phyloP scores from a whole-genome alignment of 2,888 invertebrate genomes.

The Eristalinus sepulchralis region DNA sequence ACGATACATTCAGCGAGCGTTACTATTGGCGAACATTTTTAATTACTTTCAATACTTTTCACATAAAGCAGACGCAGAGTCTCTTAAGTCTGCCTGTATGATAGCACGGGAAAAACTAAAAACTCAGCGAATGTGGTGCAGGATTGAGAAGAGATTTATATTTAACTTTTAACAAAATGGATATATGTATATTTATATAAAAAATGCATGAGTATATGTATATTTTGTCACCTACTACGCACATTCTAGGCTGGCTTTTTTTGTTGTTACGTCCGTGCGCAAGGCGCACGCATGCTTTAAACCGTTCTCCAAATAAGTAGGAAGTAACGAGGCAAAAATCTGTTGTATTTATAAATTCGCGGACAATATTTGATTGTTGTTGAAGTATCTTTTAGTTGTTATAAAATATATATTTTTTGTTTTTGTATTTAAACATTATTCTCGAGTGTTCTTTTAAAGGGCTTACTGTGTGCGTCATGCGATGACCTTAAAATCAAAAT shows the following conservation, averaged over 20 bases:
- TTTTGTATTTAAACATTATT: not conserved
- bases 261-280: slow-evolving; percentile 6
- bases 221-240: slow-evolving; percentile 53
- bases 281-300: not conserved
- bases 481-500: slow-evolving; percentile 62
- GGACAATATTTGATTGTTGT: slow-evolving; percentile 34
- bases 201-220: slow-evolving; percentile 47
- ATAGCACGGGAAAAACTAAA: slow-evolving; percentile 6
- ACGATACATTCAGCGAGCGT: slow-evolving; percentile 4
- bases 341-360: slow-evolving; percentile 49
- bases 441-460: slow-evolving; percentile 18
- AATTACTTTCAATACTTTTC: slow-evolving; percentile 7
- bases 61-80: not conserved
- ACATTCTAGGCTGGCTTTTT: slow-evolving; percentile 39
- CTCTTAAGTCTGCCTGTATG: not conserved
- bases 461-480: slow-evolving; percentile 42
- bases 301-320: not conserved
- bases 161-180: slow-evolving; percentile 5
- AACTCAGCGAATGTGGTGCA: slow-evolving; percentile 44
- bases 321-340: slow-evolving; percentile 14
- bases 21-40: slow-evolving; percentile 4
- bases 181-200: slow-evolving; percentile 56
- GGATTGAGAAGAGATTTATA: slow-evolving; percentile 50
- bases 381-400: slow-evolving; percentile 34
- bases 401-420: no score